Evolutionary conservation across 2,113 vertebrate genomes (phyloP).

Genomic region (Pollachius pollachius): DNA sequence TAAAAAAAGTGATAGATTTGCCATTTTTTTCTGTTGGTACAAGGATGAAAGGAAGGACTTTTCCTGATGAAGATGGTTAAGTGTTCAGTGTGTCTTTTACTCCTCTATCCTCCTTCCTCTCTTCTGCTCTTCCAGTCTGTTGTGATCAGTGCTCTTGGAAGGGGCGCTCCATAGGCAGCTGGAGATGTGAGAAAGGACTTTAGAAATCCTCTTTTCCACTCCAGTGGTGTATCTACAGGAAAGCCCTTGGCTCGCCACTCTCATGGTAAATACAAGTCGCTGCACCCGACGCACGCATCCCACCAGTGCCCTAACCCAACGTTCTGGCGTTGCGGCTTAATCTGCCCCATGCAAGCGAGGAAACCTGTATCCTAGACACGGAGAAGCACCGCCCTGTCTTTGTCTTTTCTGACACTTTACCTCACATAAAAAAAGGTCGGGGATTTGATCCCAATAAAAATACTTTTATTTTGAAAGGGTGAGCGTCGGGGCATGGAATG

Average conservation of each 20-base stretch:
- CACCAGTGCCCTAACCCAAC: conserved; percentile 5
- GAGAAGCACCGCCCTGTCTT: too few relatives aligned
- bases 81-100: too few relatives aligned
- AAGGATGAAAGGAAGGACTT: too few relatives aligned
- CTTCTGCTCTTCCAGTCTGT: conserved; percentile 34
- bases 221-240: conserved; percentile 50
- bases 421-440: not conserved
- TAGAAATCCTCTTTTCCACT: conserved; percentile 62
- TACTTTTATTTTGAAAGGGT: conserved; percentile 28
- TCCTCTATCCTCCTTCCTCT: conserved; percentile 19
- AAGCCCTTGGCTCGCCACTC: conserved; percentile 23
- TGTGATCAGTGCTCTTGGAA: conserved; percentile 59
- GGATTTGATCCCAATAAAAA: conserved; percentile 13
- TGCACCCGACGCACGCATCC: too few relatives aligned
- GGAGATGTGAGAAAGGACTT: conserved; percentile 14
- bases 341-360: too few relatives aligned
- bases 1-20: too few relatives aligned
- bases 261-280: conserved; percentile 27
- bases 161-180: conserved; percentile 45
- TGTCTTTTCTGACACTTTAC: too few relatives aligned
- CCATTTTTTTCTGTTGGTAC: too few relatives aligned
- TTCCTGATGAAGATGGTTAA: too few relatives aligned
- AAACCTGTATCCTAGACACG: too few relatives aligned
- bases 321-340: too few relatives aligned
- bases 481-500: conserved; percentile 48